A percentile compares a stretch with the other conserved stretches of the same genome.
Evolutionary conservation across 2,113 vertebrate species (phyloP).

Genomic region (Rhinoderma darwinii): DNA sequence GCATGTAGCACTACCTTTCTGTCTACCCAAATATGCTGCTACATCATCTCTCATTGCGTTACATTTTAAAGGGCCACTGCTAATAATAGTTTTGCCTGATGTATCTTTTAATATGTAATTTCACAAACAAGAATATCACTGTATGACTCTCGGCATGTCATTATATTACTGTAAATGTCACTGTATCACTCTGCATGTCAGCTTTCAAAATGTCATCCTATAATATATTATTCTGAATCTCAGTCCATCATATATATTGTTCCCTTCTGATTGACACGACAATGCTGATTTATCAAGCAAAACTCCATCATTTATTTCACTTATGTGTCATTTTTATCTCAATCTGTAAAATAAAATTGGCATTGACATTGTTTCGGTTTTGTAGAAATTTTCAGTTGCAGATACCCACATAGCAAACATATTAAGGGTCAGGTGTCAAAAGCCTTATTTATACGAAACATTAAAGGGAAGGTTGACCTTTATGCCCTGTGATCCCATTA

Average conservation of each 20-base stretch:
- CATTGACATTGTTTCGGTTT: background rate
- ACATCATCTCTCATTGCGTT: too few species aligned
- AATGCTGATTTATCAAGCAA: background rate
- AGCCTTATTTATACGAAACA: background rate
- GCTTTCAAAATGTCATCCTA: background rate
- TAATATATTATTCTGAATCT: background rate
- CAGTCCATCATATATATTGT: background rate
- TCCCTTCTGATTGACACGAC: background rate
- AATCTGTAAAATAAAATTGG: background rate
- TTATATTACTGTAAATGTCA: too few species aligned
- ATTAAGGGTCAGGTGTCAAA: background rate
- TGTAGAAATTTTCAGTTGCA: background rate
- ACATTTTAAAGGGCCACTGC: background rate
- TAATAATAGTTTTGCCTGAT: background rate
- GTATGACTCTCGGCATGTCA: too few species aligned
- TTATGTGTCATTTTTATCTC: background rate
- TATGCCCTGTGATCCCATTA: background rate
- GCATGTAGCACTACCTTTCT: too few species aligned
- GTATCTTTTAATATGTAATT: too few species aligned
- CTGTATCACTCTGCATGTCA: slow-evolving; percentile 11
- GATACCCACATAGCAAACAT: background rate
- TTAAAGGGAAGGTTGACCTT: background rate
- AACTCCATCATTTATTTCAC: background rate
- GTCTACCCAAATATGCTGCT: too few species aligned
- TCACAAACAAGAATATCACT: too few species aligned